These are phyloP conservation scores for Dasypolia templi DNA, from an alignment of 2,888 invertebrate genomes.

Conservation along the genomic window DNA sequence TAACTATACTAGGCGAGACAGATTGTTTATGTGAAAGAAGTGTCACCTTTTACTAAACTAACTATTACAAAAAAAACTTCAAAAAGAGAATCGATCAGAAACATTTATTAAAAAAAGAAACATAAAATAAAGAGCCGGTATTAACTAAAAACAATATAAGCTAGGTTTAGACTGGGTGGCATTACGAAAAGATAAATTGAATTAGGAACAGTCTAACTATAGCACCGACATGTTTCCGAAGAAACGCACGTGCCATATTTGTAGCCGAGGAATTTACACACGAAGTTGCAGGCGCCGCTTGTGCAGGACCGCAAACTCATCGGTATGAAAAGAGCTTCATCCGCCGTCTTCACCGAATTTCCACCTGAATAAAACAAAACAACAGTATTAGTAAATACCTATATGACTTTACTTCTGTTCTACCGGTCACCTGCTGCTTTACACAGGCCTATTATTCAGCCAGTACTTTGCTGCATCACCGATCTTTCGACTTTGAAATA, in stretches of 20 bases:
- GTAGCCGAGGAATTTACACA: constrained; percentile 52
- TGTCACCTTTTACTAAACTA: not conserved
- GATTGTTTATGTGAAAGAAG: not conserved
- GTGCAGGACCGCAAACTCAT: constrained; percentile 43
- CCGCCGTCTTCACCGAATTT: constrained; percentile 18
- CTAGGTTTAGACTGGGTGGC: not conserved
- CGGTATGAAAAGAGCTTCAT: constrained; percentile 42
- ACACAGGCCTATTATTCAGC: not conserved
- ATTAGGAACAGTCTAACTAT: constrained; percentile 15
- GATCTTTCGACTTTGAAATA: too few species aligned
- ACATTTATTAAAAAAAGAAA: constrained; percentile 6
- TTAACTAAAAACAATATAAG: not conserved
- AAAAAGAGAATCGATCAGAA: not conserved
- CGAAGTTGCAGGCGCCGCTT: constrained; percentile 33
- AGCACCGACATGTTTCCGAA: constrained; percentile 42
- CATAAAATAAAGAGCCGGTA: constrained; percentile 4
- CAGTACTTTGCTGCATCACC: not conserved
- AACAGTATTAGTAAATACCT: not conserved
- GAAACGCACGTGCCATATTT: constrained; percentile 48
- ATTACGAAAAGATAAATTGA: not conserved
- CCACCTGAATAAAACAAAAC: constrained; percentile 27
- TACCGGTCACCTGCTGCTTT: not conserved
- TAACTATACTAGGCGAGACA: too few species aligned
- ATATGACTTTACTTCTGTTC: not conserved
- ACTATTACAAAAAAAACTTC: constrained; percentile 8